Evolutionary conservation across 53 echinoderm and acorn worm genomes (phyloP), one percentile per base, ranked within the genome.

Genomic region (Antedon mediterranea): DNA sequence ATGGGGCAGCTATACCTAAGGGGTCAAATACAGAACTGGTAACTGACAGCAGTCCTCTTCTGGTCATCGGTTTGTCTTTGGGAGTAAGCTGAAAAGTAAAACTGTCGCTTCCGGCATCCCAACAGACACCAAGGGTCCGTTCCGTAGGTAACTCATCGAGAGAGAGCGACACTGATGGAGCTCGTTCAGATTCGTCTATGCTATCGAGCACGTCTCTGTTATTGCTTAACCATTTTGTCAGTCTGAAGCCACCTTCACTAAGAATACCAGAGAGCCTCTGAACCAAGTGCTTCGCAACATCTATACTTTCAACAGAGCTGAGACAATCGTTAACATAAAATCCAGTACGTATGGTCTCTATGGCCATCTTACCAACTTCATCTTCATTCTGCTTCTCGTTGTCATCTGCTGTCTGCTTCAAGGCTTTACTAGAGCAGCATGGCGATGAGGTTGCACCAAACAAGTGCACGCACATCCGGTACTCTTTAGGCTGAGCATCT

Each of bases 241-340:
- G 57, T 44, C 32, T 74, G 31, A 74, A 43, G 75, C 75, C 75
- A 18, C 82, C 75, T 75, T 75, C 75, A 0, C 32, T 28, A 4
- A 81, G 34, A 20, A 81, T 81, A 29, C 33, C 44, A 15, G 30
- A 30, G 0, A 82, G 75, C 18, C 75, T 82, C 43, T 82, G 43
- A 0, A 75, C 42, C 28, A 73, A 29, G 30, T 5, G 31, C 7
- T 75, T 75, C 0, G 82, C 82, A 0, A 29, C 7, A 20, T 82
- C 75, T 30, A 34, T 30, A 32, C 28, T 74, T 11, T 31, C 13
- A 31, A 82, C 75, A 11, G 43, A 82, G 30, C 75, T 31, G 4
- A 82, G 27, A 75, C 82, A 82, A 32, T 82, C 75, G 27, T 75
- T 76, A 0, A 82, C 82, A 30, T 82, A 75, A 26, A 82, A 82